Base-by-base conservation (phyloP, 2,113 vertebrate genomes). In the Baryphthengus martii region DNA sequence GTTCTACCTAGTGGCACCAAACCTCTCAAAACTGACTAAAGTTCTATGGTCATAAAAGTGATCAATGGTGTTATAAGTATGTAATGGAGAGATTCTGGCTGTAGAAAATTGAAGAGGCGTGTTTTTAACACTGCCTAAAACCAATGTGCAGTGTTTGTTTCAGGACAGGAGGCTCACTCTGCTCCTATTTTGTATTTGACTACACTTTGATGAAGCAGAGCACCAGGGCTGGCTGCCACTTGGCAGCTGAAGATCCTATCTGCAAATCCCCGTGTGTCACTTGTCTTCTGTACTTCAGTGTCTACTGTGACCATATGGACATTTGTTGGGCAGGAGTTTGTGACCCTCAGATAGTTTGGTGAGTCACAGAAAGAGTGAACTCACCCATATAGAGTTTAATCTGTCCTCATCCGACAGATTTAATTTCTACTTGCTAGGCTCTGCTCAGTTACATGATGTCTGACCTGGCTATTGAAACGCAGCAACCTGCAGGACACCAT, bases 331-430 rank as follows among this genome's bases (percentile, higher is more conserved):
- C 81, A 90, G 77, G 77, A 94, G 71, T 47, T 97, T 87, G 95
- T 97, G 97, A 95, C 86, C 93, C 93, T 62, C 72, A 89, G 92
- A 97, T 91, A 94, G 77, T 87, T 97, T 92, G 93, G 84, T 85
- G 94, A 97, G 97, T 97, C 96, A 92, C 84, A 96, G 97, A 97
- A 96, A 83, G 86, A 85, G 84, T 96, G 97, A 97, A 96, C 95
- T 97, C 70, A 94, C 77, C 91, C 61, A 20, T 94, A 66, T 33
- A 83, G 81, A 47, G 89, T 97, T 97, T 97, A 94, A 92, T 97
- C 92, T 95, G 79, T 85, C 66, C 68, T 97, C 74, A 63, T 82
- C 90, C 53, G 78, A 73, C 82, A 73, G 75, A 58, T 97, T 97
- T 97, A 73, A 95, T 97, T 97, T 97, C 97, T 67, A 25, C 89